Base-by-base conservation (phyloP, 2,113 vertebrate species). In the Coturnix japonica region DNA sequence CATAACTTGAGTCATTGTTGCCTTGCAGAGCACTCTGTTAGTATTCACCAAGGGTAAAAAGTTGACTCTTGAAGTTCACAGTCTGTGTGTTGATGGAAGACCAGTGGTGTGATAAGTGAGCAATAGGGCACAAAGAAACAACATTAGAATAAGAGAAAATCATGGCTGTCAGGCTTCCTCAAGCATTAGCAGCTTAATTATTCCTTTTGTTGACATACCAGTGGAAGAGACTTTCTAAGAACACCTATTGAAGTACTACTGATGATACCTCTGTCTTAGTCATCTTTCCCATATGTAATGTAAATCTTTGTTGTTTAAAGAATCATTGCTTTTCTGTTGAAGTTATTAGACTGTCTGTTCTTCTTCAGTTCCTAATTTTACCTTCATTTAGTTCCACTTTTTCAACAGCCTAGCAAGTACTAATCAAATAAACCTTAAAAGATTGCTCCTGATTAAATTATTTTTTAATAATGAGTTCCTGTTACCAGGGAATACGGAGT, bases 401-500 rank as follows among this genome's bases (percentile, higher is more conserved):
- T 93, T 95, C 86, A 83, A 61, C 39, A 67, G 78, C 74, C 87
- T 70, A 49, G 92, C 91, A 78, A 93, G 73, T 81, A n/a, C 91
- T 95, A 95, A 96, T 97, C 87, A 91, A 96, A 97, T 97, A 94
- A 95, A 94, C 85, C 91, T 93, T 77, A 72, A 91, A 96, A 95
- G 96, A 96, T 94, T 91, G 85, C 72, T 87, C 75, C 95, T 97
- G 96, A 97, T 97, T 97, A 97, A 96, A 96, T 97, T 96, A 97
- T 97, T 97, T 97, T 96, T 96, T 94, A 95, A 96, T 97, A 98
- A 98, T 98, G 96, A 97, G 97, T 95, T 96, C 97, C 97, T 93
- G 87, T 97, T 97, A 96, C 97, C 97, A 98, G 97, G 97, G 96
- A 97, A 95, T 96, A 96, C 84, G 97, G 97, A 98, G 97, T 98